Evolutionary conservation across 2,888 invertebrate species (phyloP).

Genomic region (Amiota mariae): DNA sequence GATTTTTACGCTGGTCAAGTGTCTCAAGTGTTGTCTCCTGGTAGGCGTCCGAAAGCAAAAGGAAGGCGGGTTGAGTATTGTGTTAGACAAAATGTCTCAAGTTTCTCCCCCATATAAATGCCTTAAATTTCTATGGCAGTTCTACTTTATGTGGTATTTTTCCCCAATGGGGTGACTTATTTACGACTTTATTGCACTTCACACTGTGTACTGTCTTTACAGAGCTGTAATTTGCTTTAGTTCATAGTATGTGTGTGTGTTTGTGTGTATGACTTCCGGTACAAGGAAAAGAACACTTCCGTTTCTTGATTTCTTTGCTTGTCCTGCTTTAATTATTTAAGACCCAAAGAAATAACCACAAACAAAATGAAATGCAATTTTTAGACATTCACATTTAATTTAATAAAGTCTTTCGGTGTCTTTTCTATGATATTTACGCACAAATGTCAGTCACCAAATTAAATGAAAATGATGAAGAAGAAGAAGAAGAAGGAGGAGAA

Average conservation of each 20-base stretch:
- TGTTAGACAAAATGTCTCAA: no score
- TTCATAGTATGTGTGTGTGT: background rate
- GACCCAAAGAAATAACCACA: background rate
- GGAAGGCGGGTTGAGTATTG: background rate
- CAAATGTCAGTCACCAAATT: no score
- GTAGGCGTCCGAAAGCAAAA: background rate
- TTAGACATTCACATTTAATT: constrained; percentile 4
- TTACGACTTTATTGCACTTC: background rate
- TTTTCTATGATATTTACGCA: no score
- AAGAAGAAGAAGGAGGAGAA: no score
- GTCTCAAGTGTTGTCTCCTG: background rate
- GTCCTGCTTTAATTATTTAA: no score
- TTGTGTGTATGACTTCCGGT: background rate
- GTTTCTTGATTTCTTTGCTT: background rate
- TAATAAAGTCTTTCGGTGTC: background rate
- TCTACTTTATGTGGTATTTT: background rate
- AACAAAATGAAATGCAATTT: background rate
- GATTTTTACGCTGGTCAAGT: constrained; percentile 22
- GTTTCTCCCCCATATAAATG: no score
- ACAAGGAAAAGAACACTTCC: background rate
- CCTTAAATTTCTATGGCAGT: background rate
- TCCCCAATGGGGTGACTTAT: constrained; percentile 11
- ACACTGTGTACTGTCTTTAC: no score
- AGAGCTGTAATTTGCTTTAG: no score
- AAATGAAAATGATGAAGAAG: no score